phyloP scores from a whole-genome alignment of 2,797 vertebrate genomes.

The Notamacropus eugenii region DNA sequence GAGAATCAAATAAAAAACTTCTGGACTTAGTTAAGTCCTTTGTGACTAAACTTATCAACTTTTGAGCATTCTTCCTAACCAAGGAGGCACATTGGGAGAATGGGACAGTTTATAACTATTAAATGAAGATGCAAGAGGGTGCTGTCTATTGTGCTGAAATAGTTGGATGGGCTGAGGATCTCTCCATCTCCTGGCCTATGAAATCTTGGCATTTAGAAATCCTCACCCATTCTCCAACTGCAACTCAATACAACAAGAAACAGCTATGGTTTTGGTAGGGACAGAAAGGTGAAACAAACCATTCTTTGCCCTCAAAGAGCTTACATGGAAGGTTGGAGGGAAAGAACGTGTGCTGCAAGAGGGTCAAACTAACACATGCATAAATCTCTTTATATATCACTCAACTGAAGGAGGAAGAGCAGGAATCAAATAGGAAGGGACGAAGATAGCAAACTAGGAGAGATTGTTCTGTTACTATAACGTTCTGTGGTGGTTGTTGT shows the following conservation, averaged over 20 bases:
- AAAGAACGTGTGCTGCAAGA: not conserved
- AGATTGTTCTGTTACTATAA: not conserved
- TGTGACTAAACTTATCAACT: not conserved
- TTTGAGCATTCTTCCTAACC: conserved; percentile 32
- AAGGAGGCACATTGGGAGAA: not conserved
- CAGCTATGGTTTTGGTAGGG: not conserved
- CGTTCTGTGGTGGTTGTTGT: not conserved
- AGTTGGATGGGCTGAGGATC: not conserved
- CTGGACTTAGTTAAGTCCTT: not conserved
- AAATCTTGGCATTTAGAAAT: not conserved
- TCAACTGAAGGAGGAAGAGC: not conserved
- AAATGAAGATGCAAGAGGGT: not conserved
- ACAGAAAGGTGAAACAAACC: not conserved
- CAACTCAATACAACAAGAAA: not conserved
- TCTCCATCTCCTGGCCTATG: not conserved
- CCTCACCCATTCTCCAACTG: not conserved
- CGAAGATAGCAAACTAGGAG: not conserved
- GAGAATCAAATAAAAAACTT: conserved; percentile 19
- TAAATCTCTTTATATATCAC: not conserved
- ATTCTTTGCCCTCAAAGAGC: not conserved
- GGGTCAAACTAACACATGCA: not conserved
- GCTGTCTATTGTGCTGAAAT: not conserved
- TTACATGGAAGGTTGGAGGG: not conserved
- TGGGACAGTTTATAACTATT: not conserved
- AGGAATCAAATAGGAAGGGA: not conserved